Conservation (phyloP, 2,888 invertebrate genomes). For the Plusia festucae region DNA sequence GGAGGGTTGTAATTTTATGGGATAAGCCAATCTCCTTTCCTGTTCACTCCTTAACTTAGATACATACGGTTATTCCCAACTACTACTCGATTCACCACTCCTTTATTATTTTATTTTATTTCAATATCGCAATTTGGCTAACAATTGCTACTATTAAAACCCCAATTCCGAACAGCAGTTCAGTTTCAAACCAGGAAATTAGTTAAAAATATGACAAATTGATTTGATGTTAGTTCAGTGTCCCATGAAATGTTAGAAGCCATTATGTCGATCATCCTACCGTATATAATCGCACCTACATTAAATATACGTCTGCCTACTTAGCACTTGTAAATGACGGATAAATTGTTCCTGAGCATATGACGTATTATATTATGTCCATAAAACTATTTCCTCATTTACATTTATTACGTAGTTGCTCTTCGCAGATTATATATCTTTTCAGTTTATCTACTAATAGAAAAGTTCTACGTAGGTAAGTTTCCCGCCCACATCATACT, state of each 20-base stretch:
- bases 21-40: too few species aligned
- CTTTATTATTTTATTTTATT: too few species aligned
- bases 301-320: slow-evolving; percentile 40
- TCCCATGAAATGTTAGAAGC: slow-evolving; percentile 59
- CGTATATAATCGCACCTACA: slow-evolving; percentile 63
- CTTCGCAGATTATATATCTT: background rate
- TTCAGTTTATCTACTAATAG: background rate
- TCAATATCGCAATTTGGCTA: too few species aligned
- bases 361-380: slow-evolving; percentile 16
- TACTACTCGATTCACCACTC: too few species aligned
- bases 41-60: too few species aligned
- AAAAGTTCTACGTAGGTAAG: too few species aligned
- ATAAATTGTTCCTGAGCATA: slow-evolving; percentile 31
- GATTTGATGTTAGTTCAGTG: slow-evolving; percentile 47
- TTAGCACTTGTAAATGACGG: slow-evolving; percentile 44
- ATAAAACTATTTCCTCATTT: slow-evolving; percentile 9
- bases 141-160: too few species aligned
- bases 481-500: too few species aligned
- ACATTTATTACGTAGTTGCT: background rate
- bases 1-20: too few species aligned
- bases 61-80: too few species aligned
- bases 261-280: slow-evolving; percentile 71
- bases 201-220: slow-evolving; percentile 30
- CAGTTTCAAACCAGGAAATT: slow-evolving; percentile 43
- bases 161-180: too few species aligned